phyloP scores from a whole-genome alignment of 1,140 invertebrate genomes.

The Drosophila mauritiana region DNA sequence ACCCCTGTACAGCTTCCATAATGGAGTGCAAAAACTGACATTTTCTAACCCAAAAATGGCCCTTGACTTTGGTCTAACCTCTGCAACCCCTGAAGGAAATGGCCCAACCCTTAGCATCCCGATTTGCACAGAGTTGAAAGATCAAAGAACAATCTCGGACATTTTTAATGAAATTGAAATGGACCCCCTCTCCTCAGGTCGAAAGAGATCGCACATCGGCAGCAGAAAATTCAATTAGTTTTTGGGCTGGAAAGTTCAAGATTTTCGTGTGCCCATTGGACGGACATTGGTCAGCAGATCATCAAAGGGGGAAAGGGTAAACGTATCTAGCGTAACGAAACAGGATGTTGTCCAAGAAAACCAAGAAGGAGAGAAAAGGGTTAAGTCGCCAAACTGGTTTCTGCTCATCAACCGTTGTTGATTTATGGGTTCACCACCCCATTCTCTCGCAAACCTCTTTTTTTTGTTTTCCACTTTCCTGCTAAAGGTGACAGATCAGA shows the following conservation, averaged over 20 bases:
- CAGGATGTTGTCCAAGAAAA: constrained; percentile 14
- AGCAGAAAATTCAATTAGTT: constrained; percentile 69
- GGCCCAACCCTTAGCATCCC: constrained; percentile 41
- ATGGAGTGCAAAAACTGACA: constrained; percentile 53
- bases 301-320: constrained; percentile 18
- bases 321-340: constrained; percentile 21
- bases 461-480: not conserved
- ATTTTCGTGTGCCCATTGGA: constrained; percentile 58
- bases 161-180: constrained; percentile 70
- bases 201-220: constrained; percentile 2
- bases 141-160: constrained; percentile 55
- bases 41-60: constrained; percentile 69
- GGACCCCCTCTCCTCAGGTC: constrained; percentile 9
- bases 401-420: constrained; percentile 42
- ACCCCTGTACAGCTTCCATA: constrained; percentile 32
- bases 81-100: not conserved
- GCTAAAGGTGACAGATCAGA: constrained; percentile 33
- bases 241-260: constrained; percentile 71
- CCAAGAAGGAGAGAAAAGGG: constrained; percentile 4
- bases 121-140: constrained; percentile 25
- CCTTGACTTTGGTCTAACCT: constrained; percentile 29
- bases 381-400: constrained; percentile 70
- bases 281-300: constrained; percentile 51
- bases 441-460: not conserved
- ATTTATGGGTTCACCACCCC: constrained; percentile 65